A percentile compares a stretch with the other conserved stretches of the same genome.
Conservation (phyloP, 2,797 vertebrate genomes). For the Phoebastria nigripes region DNA sequence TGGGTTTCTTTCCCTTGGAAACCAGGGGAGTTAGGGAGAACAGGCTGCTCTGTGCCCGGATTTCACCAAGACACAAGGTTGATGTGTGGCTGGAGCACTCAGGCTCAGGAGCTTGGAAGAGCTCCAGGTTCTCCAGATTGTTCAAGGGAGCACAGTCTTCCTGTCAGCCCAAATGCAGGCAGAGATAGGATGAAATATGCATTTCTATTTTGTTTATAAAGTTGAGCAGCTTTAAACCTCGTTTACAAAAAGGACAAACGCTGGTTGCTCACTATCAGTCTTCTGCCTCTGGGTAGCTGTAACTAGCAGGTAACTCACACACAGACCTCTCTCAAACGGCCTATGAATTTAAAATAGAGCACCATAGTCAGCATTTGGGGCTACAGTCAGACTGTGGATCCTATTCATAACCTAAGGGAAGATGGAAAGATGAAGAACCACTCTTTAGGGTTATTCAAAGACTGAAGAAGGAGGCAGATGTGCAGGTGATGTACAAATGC, state of each 20-base stretch:
- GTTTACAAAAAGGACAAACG: neutral
- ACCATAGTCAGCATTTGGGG: neutral
- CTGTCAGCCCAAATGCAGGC: neutral
- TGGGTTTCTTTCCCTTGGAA: neutral
- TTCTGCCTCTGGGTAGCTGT: neutral
- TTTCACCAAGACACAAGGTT: neutral
- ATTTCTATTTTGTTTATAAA: neutral
- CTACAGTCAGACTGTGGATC: neutral
- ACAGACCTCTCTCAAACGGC: neutral
- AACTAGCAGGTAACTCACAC: neutral
- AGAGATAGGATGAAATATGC: neutral
- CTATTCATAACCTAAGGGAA: neutral
- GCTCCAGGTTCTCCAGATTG: neutral
- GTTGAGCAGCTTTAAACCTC: neutral
- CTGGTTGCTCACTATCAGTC: neutral
- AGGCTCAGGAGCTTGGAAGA: neutral
- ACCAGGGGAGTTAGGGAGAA: neutral
- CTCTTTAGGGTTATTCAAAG: neutral
- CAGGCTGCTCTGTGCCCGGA: neutral
- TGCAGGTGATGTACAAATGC: neutral
- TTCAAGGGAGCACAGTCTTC: neutral
- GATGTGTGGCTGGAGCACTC: neutral
- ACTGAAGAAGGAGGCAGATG: neutral
- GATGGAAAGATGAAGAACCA: neutral
- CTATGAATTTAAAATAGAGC: neutral